Evolutionary conservation across 2,797 vertebrate species (phyloP).

Genomic region (Gymnoscopelus microlampas): DNA sequence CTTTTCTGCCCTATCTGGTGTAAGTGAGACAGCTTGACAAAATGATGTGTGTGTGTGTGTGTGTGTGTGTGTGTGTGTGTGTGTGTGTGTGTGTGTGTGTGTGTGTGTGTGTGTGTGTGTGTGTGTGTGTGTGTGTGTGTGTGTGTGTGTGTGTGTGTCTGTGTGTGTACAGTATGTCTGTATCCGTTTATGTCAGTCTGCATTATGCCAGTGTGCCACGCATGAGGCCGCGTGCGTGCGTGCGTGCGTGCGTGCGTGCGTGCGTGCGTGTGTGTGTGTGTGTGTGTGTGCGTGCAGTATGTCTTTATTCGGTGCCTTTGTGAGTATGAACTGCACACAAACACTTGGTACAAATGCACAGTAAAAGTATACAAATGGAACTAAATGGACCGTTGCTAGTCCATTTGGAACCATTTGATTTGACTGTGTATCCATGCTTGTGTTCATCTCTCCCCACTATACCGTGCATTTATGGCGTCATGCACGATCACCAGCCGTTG

Average conservation of each 20-base stretch:
- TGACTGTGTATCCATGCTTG: too few relatives aligned
- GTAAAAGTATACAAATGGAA: too few relatives aligned
- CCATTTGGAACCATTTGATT: too few relatives aligned
- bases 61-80: slow-evolving; percentile 13
- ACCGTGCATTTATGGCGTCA: slow-evolving; percentile 18
- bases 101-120: slow-evolving; percentile 11
- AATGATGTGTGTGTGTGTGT: slow-evolving; percentile 40
- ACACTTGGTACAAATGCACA: too few relatives aligned
- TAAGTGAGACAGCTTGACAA: slow-evolving; percentile 58
- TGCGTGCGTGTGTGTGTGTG: background rate
- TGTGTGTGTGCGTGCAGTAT: background rate
- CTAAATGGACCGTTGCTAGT: too few relatives aligned
- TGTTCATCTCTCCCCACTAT: too few relatives aligned
- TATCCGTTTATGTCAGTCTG: background rate
- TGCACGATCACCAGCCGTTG: slow-evolving; percentile 63
- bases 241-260: background rate
- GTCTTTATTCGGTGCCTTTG: too few relatives aligned
- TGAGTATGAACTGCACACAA: too few relatives aligned
- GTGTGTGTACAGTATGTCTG: background rate
- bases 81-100: slow-evolving; percentile 5
- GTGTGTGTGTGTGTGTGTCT: slow-evolving; percentile 12
- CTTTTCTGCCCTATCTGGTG: slow-evolving; percentile 61
- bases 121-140: slow-evolving; percentile 1
- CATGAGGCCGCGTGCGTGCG: background rate
- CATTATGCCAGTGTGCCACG: background rate